These are phyloP conservation scores for Malthinus seriepunctatus DNA, from an alignment of 2,888 invertebrate genomes.

Conservation along the genomic window DNA sequence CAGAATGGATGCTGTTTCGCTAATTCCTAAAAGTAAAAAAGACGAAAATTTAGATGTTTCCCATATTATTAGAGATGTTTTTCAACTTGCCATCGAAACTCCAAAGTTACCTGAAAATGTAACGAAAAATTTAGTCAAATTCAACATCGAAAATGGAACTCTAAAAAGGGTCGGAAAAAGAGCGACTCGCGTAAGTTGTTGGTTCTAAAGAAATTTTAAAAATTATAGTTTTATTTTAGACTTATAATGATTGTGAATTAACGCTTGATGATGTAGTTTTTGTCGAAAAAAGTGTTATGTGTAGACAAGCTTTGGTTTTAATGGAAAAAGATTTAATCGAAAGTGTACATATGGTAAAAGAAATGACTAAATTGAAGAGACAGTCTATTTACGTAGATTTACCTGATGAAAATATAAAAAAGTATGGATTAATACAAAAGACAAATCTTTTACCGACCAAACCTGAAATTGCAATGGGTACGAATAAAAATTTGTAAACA, in stretches of 20 bases:
- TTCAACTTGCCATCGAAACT: conserved; percentile 43
- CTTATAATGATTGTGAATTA: conserved; percentile 28
- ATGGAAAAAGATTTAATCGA: conserved; percentile 37
- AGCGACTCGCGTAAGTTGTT: conserved; percentile 12
- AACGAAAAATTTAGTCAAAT: conserved; percentile 41
- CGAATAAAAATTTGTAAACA: neutral
- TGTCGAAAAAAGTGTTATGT: conserved; percentile 42
- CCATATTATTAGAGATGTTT: conserved; percentile 41
- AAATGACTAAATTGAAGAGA: conserved; percentile 41
- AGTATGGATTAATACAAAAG: conserved; percentile 44
- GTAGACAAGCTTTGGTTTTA: conserved; percentile 40
- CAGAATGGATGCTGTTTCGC: conserved; percentile 43
- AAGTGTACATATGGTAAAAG: conserved; percentile 33
- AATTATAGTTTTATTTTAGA: conserved; percentile 20
- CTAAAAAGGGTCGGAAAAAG: neutral
- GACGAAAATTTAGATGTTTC: conserved; percentile 41
- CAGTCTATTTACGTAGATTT: conserved; percentile 36
- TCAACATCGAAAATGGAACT: conserved; percentile 28
- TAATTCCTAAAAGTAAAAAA: conserved; percentile 40
- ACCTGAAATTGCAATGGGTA: conserved; percentile 44
- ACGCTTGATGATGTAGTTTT: conserved; percentile 33
- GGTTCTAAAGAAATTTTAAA: neutral
- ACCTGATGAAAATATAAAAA: conserved; percentile 25
- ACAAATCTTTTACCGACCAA: conserved; percentile 42
- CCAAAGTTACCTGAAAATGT: conserved; percentile 39